Evolutionary conservation across 2,797 vertebrate species (phyloP).

Genomic region (Anguilla obscura): DNA sequence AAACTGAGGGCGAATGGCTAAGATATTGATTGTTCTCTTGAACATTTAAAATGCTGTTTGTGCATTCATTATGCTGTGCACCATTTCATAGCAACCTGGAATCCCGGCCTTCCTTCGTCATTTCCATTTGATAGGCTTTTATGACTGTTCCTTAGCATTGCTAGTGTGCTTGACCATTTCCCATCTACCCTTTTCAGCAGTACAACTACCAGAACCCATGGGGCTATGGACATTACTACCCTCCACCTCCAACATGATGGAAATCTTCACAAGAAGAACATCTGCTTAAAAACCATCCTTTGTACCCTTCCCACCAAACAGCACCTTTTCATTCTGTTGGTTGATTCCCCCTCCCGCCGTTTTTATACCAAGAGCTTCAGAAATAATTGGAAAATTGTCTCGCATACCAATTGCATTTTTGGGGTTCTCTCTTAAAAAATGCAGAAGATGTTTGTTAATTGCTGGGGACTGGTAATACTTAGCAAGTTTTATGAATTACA

Average conservation of each 20-base stretch:
- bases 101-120: not conserved
- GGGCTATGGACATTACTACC: constrained; percentile 98
- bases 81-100: not conserved
- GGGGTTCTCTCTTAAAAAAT: not conserved
- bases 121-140: not conserved
- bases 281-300: not conserved
- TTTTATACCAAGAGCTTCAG: not conserved
- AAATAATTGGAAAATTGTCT: constrained; percentile 12
- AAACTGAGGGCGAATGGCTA: not conserved
- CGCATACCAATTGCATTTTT: not conserved
- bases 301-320: constrained; percentile 19
- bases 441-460: not conserved
- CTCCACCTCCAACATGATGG: constrained; percentile 88
- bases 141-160: not conserved
- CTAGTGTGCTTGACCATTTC: not conserved
- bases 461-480: not conserved
- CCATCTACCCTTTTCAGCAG: constrained; percentile 61
- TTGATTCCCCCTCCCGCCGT: not conserved
- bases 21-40: not conserved
- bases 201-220: constrained; percentile 92
- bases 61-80: not conserved
- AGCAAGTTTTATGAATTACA: constrained; percentile 25
- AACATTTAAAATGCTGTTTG: not conserved
- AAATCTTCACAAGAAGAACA: constrained; percentile 37
- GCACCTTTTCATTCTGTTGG: constrained; percentile 26